Base-by-base conservation (phyloP, 1,140 invertebrate species). In the Diuraphis noxia region DNA sequence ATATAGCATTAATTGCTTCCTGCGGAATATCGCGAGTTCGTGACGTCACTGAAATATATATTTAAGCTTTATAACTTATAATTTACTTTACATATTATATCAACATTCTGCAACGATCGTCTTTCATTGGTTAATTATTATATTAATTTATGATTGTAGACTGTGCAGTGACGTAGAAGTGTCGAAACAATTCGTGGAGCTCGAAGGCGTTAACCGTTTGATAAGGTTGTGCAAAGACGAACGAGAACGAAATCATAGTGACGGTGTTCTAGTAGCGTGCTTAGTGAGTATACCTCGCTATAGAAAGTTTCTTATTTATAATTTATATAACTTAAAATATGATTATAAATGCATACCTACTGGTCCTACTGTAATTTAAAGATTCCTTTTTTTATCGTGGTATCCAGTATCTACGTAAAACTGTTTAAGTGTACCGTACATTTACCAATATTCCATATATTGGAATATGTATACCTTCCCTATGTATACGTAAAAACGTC, bases 191-290 rank as follows among this genome's bases (percentile, higher is more conserved):
- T 96, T 98, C 34, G 95, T 97, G 3, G 95, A 96, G 91, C 94
- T 97, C 21, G 96, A 97, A 91, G 97, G 97, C 34, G 95, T 97
- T 79, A 95, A 96, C 84, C 96, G 96, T 93, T 95, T 98, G 92
- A 95, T 97, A 90, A 94, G 95, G 92, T 93, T 97, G 49, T 97
- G 96, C 93, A 94, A 96, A 93, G 95, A 96, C 93, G 95, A 96
- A 92, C 93, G 94, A 93, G 95, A 95, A 95, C 94, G 95, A 94
- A 96, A 96, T 95, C 94, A 96, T 94, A 95, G 95, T 95, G 96
- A 97, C 95, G 96, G 95, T 93, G 95, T 96, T 92, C 94, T 97
- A 92, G 94, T 97, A 92, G 95, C 96, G 93, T 95, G 96, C 94
- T 94, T 97, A 95, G 95, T 97, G 95, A 94, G 95, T 95, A 21